Evolutionary conservation across 2,113 vertebrate species (phyloP), one percentile per base, ranked within the genome.

Genomic region (Pangasianodon gigas): DNA sequence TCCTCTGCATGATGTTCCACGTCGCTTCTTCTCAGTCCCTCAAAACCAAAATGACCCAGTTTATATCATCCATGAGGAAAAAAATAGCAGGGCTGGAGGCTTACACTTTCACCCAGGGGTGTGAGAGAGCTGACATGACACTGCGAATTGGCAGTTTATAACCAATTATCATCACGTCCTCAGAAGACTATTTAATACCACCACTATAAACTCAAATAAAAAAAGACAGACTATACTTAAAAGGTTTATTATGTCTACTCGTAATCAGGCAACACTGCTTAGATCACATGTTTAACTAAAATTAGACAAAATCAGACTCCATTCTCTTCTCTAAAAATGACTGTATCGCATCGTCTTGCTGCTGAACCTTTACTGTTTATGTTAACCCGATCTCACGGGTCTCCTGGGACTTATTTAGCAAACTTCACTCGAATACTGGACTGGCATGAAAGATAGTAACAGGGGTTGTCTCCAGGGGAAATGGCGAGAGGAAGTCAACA

Each of bases 401-500:
- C 26, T 71, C 62, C 6, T 48, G 60, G 62, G 41, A 24, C 26
- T 85, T 14, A 52, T n/a, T 86, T 67, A 29, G 7, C 44, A 67
- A 51, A 37, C 29, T 5, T 44, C 82, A 60, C n/a, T 85, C 8
- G 4, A 24, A 41, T n/a, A 54, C 51, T 81, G 51, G 51, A 81
- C 79, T 32, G 51, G 46, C 79, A 52, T 51, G n/a, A 32, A 82
- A 52, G n/a, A 21, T 2, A 1, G 6, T 37, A 10, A 58, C 32
- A 26, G 19, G 41, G 81, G 37, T 84, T 46, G 46, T 6, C 41
- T 62, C 0, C 7, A 44, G 56, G 41, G 82, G 82, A 84, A 84
- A 84, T 29, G 37, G 56, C 32, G 3, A 84, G 58, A 62, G 82
- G 82, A 84, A 84, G 82, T 84, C 37, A 84, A 84, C 56, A 84